Percentiles rank a stretch among this genome's conserved stretches.
phyloP scores from a whole-genome alignment of 2,797 vertebrate species.

The Chrysocyon brachyurus region DNA sequence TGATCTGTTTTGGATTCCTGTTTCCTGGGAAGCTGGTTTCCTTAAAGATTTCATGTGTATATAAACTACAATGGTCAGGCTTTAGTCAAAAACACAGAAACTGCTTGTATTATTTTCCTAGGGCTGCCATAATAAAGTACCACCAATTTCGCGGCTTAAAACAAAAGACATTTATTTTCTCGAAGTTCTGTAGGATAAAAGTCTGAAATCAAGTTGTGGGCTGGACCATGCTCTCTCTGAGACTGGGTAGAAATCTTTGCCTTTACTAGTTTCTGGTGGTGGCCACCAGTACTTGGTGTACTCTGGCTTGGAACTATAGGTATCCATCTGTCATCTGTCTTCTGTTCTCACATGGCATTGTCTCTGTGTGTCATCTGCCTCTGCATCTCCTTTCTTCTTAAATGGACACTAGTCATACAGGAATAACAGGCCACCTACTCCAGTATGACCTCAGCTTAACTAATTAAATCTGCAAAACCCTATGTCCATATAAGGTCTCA shows the following conservation, averaged over 20 bases:
- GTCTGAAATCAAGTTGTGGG: neutral
- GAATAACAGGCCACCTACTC: neutral
- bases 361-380: neutral
- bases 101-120: neutral
- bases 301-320: neutral
- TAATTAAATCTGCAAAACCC: neutral
- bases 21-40: neutral
- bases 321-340: neutral
- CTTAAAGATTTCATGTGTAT: neutral
- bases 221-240: neutral
- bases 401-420: neutral
- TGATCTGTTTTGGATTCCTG: neutral
- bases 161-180: neutral
- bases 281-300: neutral
- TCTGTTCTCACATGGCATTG: neutral
- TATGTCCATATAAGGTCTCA: neutral
- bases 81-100: neutral
- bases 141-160: neutral
- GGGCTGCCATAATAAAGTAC: neutral
- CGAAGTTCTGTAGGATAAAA: neutral
- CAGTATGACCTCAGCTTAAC: neutral
- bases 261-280: neutral
- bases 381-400: neutral
- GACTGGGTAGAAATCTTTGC: neutral
- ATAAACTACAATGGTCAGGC: neutral